Evolutionary conservation across 2,888 invertebrate genomes (phyloP).

Genomic region (Monopis laevigella): DNA sequence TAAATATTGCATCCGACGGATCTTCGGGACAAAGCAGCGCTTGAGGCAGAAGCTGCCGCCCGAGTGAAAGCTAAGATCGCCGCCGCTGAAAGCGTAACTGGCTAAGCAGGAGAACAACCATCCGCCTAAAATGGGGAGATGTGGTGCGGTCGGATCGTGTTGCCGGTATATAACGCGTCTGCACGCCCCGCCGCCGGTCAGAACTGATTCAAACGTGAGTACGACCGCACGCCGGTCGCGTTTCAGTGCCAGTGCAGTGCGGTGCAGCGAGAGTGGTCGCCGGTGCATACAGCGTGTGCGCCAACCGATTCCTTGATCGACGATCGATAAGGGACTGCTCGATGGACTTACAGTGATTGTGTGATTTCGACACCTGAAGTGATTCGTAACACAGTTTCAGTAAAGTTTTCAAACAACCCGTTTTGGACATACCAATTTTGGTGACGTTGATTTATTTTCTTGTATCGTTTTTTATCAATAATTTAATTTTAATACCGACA

Average conservation of each 20-base stretch:
- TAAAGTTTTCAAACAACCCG: no score
- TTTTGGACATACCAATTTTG: no score
- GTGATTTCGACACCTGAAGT: no score
- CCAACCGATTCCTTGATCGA: conserved; percentile 20
- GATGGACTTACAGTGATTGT: no score
- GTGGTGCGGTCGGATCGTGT: conserved; percentile 73
- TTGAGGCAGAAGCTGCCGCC: conserved; percentile 23
- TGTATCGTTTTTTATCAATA: no score
- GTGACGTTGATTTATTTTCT: no score
- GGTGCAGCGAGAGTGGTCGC: conserved; percentile 31
- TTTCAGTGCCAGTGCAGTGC: conserved; percentile 33
- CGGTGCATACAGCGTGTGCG: conserved; percentile 29
- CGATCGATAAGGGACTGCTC: no score
- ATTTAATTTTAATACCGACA: no score
- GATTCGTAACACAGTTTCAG: no score
- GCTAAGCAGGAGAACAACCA: conserved; percentile 33
- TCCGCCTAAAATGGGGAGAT: conserved; percentile 67
- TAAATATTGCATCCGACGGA: no score
- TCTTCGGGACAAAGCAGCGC: conserved; percentile 10
- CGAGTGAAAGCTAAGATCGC: conserved; percentile 61
- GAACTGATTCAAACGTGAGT: conserved; percentile 99
- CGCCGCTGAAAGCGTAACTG: conserved; percentile 47
- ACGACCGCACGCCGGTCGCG: conserved; percentile 36
- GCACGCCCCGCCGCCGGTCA: conserved; percentile 81
- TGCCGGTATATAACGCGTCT: conserved; percentile 82